These are phyloP conservation scores for Hemaris fuciformis DNA, from an alignment of 2,888 invertebrate genomes.

Conservation along the genomic window DNA sequence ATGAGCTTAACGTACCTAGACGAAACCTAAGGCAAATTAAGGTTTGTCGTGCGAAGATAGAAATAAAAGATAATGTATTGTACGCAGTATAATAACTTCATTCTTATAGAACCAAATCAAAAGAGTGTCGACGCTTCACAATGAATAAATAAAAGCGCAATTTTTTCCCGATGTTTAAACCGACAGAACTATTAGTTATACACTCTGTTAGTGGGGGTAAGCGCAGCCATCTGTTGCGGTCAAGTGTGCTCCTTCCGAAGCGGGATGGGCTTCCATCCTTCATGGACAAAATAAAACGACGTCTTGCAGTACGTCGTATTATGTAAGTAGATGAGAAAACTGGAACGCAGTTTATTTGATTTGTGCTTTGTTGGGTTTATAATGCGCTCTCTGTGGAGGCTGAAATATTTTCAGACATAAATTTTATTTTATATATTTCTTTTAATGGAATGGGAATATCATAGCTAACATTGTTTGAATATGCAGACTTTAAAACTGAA, in stretches of 20 bases:
- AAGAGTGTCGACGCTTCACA: background rate
- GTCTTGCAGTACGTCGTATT: constrained; percentile 18
- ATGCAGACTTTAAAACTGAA: too few relatives aligned
- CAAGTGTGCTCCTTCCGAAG: constrained; percentile 57
- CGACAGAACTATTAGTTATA: constrained; percentile 20
- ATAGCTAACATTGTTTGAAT: background rate
- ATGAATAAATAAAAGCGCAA: constrained; percentile 3
- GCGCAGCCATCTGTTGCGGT: constrained; percentile 72
- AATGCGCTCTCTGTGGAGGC: background rate
- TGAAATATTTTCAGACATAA: background rate
- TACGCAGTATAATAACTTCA: background rate
- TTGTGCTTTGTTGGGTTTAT: background rate
- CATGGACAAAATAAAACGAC: constrained; percentile 60
- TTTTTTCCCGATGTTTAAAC: constrained; percentile 16
- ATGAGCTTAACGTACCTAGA: background rate
- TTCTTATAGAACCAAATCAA: constrained; percentile 2
- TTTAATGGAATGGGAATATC: too few relatives aligned
- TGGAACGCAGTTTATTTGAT: background rate
- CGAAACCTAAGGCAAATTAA: background rate
- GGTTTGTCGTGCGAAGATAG: background rate
- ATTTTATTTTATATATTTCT: background rate
- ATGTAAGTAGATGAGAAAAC: constrained; percentile 1
- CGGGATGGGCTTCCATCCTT: constrained; percentile 58
- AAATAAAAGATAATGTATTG: background rate
- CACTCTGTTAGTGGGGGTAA: constrained; percentile 10